phyloP scores from a whole-genome alignment of 1,140 invertebrate genomes.

The Lithobius niger region DNA sequence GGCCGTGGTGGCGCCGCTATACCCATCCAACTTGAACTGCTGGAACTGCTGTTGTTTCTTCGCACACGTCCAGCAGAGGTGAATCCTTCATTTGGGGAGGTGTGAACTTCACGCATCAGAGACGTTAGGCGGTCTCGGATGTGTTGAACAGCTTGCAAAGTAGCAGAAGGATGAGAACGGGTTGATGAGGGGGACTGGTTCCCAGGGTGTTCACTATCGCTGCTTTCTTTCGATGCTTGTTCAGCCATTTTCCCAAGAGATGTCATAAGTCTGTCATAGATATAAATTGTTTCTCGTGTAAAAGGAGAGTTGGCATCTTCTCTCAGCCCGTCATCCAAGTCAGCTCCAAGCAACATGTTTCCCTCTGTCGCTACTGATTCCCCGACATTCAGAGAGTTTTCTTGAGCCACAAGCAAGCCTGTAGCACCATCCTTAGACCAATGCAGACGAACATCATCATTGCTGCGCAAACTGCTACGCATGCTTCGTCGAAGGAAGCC shows the following conservation, averaged over 20 bases:
- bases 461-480: slow-evolving; percentile 13
- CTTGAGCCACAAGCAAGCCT: background rate
- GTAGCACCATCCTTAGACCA: background rate
- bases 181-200: slow-evolving; percentile 36
- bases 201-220: background rate
- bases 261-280: slow-evolving; percentile 22
- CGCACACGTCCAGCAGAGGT: slow-evolving; percentile 22
- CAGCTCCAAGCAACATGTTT: background rate
- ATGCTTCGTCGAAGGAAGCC: slow-evolving; percentile 24
- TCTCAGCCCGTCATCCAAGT: background rate
- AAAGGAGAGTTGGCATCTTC: slow-evolving; percentile 7
- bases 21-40: slow-evolving; percentile 5
- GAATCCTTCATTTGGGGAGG: slow-evolving; percentile 34
- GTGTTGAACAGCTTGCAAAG: slow-evolving; percentile 78
- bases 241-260: slow-evolving; percentile 37
- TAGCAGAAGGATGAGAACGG: slow-evolving; percentile 65
- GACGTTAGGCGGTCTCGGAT: slow-evolving; percentile 77
- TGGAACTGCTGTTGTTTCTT: slow-evolving; percentile 9
- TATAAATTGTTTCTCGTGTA: slow-evolving; percentile 21
- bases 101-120: slow-evolving; percentile 81
- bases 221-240: slow-evolving; percentile 4
- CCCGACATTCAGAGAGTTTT: background rate
- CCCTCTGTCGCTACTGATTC: slow-evolving; percentile 20
- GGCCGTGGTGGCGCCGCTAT: background rate
- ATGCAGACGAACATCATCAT: background rate